A percentile compares a stretch with the other conserved stretches of the same genome.
Conservation (phyloP, 2,888 invertebrate species). For the Archips xylosteana region DNA sequence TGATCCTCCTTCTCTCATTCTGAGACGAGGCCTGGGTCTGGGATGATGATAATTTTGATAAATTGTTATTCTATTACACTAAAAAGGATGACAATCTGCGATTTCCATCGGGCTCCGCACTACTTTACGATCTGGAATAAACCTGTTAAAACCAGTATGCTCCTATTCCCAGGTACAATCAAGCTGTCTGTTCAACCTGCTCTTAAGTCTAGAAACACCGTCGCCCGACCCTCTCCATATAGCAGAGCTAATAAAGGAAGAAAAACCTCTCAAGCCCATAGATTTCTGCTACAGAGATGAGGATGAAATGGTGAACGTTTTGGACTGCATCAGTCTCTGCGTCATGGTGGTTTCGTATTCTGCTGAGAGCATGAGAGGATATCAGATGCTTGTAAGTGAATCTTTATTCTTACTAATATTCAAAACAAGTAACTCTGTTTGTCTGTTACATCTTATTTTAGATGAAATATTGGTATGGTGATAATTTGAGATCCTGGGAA, state of each 20-base stretch:
- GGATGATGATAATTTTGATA: too few relatives aligned
- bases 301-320: slow-evolving; percentile 97
- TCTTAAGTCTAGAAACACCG: slow-evolving; percentile 96
- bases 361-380: slow-evolving; percentile 96
- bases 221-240: slow-evolving; percentile 97
- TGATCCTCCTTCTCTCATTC: too few relatives aligned
- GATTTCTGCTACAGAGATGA: slow-evolving; percentile 99
- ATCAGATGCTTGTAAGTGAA: slow-evolving; percentile 93
- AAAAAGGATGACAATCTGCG: background rate
- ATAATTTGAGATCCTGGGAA: too few relatives aligned
- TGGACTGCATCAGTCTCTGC: slow-evolving; percentile 99
- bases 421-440: too few relatives aligned
- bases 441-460: too few relatives aligned
- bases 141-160: background rate
- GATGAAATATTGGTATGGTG: too few relatives aligned
- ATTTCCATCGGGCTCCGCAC: background rate
- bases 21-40: too few relatives aligned
- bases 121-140: background rate
- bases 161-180: slow-evolving; percentile 89
- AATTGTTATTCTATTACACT: background rate
- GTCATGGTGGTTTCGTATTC: slow-evolving; percentile 99
- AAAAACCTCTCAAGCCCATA: slow-evolving; percentile 96
- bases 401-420: too few relatives aligned
- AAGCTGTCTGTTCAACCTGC: slow-evolving; percentile 95
- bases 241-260: slow-evolving; percentile 95